These are phyloP conservation scores for Strigamia crassipes DNA, from an alignment of 2,888 invertebrate genomes.

Conservation along the genomic window DNA sequence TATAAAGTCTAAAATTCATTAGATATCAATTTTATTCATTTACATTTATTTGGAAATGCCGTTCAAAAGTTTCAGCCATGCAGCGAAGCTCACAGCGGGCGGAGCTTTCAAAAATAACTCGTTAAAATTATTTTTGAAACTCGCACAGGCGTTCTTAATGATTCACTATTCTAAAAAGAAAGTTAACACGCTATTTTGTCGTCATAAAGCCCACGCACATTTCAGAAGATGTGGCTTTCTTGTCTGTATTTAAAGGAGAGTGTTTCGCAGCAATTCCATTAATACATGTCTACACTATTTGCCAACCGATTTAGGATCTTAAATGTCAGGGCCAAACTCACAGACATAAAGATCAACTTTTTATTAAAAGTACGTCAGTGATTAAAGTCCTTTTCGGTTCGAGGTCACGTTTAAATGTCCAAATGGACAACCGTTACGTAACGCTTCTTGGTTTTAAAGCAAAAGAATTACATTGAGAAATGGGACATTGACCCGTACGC, in stretches of 20 bases:
- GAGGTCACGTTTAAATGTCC: not conserved
- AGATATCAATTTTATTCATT: not conserved
- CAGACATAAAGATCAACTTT: not conserved
- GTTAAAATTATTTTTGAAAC: not conserved
- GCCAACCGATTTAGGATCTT: not conserved
- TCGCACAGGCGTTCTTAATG: not conserved
- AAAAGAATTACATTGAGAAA: not conserved
- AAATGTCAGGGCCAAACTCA: slow-evolving; percentile 26
- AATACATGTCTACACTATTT: not conserved
- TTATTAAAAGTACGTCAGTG: slow-evolving; percentile 1
- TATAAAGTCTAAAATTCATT: not conserved
- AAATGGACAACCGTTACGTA: not conserved
- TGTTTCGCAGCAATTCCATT: not conserved
- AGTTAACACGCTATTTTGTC: not conserved
- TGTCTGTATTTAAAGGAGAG: not conserved
- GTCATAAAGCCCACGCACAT: not conserved
- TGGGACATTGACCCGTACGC: not conserved
- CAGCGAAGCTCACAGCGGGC: not conserved
- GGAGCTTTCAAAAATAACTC: slow-evolving; percentile 7
- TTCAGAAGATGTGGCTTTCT: not conserved
- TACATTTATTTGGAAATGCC: not conserved
- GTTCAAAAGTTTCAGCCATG: not conserved
- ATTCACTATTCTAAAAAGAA: slow-evolving; percentile 2
- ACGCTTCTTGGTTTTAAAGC: not conserved
- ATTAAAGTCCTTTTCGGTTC: not conserved